These are phyloP conservation scores for Leucophenga maculata DNA, from an alignment of 2,888 invertebrate genomes.

Conservation along the genomic window DNA sequence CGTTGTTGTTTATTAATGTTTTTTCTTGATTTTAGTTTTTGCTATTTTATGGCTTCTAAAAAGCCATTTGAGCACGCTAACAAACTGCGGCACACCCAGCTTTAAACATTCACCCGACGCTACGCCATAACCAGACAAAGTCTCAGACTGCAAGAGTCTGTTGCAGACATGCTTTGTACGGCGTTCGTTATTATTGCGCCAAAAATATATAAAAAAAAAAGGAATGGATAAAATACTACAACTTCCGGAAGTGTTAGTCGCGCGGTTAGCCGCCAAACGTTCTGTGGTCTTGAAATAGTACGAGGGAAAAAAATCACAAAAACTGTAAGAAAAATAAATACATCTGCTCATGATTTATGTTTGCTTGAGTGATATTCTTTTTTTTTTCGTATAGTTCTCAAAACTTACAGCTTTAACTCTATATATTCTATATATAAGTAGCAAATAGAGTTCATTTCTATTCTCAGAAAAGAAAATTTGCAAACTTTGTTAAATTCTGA, in stretches of 20 bases:
- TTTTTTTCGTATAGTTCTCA: constrained; percentile 16
- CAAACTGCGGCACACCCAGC: not conserved
- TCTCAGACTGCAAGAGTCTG: not conserved
- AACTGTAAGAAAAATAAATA: constrained; percentile 33
- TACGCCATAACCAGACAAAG: not conserved
- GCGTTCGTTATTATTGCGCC: not conserved
- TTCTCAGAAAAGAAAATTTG: constrained; percentile 13
- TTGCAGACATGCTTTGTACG: not conserved
- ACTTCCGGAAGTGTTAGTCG: constrained; percentile 44
- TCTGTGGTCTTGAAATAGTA: not conserved
- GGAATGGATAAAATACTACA: not conserved
- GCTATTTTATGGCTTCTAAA: constrained; percentile 52
- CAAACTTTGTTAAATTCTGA: constrained; percentile 25
- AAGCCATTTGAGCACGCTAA: constrained; percentile 53
- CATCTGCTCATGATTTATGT: constrained; percentile 65
- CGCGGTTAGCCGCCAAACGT: constrained; percentile 37
- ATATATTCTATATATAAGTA: too few relatives aligned
- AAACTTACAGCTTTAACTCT: too few relatives aligned
- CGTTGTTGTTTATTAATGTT: not conserved
- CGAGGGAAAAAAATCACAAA: constrained; percentile 34
- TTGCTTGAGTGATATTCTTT: constrained; percentile 37
- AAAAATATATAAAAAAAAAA: not conserved
- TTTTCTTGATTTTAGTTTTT: constrained; percentile 4
- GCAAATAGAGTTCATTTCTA: too few relatives aligned
- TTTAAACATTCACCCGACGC: not conserved